These are phyloP conservation scores for Scomber colias DNA, from an alignment of 2,113 vertebrate genomes.

Conservation along the genomic window DNA sequence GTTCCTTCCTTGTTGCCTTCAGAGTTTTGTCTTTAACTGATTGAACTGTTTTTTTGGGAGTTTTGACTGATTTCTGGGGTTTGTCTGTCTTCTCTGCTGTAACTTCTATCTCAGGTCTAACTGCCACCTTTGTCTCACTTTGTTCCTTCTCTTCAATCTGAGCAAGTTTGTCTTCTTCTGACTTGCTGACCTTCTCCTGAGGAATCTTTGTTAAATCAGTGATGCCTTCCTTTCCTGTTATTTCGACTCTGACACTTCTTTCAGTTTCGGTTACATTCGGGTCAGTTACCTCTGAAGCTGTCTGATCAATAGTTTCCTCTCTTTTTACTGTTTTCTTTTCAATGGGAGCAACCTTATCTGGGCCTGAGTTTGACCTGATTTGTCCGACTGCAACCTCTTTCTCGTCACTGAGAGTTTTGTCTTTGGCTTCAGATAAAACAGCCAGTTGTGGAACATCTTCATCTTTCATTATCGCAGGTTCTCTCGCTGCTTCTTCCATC, in stretches of 20 bases:
- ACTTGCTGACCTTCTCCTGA: background rate
- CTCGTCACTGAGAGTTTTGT: background rate
- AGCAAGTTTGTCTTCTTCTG: background rate
- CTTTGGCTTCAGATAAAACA: background rate
- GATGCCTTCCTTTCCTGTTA: background rate
- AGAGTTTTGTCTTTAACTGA: background rate
- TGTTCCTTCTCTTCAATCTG: background rate
- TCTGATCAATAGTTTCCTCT: background rate
- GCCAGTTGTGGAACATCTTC: background rate
- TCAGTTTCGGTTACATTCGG: background rate
- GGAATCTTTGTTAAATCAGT: background rate
- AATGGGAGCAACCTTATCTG: background rate
- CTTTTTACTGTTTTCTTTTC: background rate
- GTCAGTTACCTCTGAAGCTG: background rate
- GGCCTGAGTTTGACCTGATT: background rate
- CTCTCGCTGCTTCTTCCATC: background rate
- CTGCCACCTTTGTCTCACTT: background rate
- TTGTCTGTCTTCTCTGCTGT: background rate
- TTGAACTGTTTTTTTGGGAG: background rate
- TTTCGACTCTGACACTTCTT: background rate
- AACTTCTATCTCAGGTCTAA: background rate
- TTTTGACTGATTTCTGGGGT: background rate
- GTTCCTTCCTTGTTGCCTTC: background rate
- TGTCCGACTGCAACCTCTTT: background rate
- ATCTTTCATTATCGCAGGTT: background rate